A percentile compares a stretch with the other conserved stretches of the same genome.
These are phyloP conservation scores for Achroia grisella DNA, from an alignment of 1,140 invertebrate species.

Conservation along the genomic window DNA sequence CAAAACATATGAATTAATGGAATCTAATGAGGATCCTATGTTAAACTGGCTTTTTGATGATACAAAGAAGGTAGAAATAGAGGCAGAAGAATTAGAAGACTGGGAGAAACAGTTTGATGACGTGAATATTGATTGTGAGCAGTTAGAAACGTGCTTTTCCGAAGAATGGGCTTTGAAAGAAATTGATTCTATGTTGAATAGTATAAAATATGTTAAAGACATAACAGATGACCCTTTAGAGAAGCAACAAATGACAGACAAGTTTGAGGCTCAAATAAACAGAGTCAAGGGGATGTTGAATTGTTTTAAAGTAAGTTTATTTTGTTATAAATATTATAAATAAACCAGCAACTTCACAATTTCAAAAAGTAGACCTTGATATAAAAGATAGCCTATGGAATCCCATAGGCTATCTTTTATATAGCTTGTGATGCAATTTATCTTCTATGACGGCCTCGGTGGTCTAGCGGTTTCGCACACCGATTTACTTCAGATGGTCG, in stretches of 20 bases:
- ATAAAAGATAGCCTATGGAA: too few relatives aligned
- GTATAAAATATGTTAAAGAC: slow-evolving; percentile 41
- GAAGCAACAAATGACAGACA: slow-evolving; percentile 29
- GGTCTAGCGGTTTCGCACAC: too few relatives aligned
- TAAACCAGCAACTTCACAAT: too few relatives aligned
- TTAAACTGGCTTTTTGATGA: slow-evolving; percentile 43
- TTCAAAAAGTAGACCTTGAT: too few relatives aligned
- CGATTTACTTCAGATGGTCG: too few relatives aligned
- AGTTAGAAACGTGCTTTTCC: slow-evolving; percentile 47
- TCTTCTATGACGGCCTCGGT: too few relatives aligned
- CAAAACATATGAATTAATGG: slow-evolving; percentile 30
- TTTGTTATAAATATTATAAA: too few relatives aligned
- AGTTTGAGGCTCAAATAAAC: slow-evolving; percentile 33
- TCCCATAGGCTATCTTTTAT: too few relatives aligned
- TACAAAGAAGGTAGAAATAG: slow-evolving; percentile 11
- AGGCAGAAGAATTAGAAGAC: slow-evolving; percentile 19
- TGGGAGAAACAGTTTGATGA: slow-evolving; percentile 38
- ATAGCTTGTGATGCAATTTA: too few relatives aligned
- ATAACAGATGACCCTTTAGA: slow-evolving; percentile 29
- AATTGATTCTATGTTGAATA: slow-evolving; percentile 45
- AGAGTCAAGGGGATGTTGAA: slow-evolving; percentile 32
- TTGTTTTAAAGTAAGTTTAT: slow-evolving; percentile 46
- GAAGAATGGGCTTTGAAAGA: slow-evolving; percentile 37
- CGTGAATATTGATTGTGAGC: slow-evolving; percentile 9
- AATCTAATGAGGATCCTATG: slow-evolving; percentile 38